Base-by-base conservation (phyloP, 2,113 vertebrate species). In the Chaetodon trifascialis region DNA sequence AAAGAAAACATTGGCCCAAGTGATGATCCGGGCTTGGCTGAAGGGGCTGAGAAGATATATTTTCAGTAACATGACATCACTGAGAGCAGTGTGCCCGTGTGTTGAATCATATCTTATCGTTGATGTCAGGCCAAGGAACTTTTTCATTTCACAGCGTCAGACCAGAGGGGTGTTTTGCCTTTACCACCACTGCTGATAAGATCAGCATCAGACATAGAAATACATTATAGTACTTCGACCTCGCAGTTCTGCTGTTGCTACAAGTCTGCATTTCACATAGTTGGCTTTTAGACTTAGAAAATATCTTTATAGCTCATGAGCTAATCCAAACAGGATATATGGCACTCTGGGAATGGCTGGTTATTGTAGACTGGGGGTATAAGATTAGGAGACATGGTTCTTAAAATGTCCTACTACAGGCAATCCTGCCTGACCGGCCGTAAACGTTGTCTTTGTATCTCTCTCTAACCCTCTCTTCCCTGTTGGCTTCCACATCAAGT, bases 31-130 rank as follows among this genome's bases (percentile, higher is more conserved):
- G 36, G 56, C 58, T 86, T 79, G 84, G 87, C 86, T 77, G 59
- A 60, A 40, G 54, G 40, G 67, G 70, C 51, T 36, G 52, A 80
- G 47, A 46, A 88, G 80, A 92, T 86, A 87, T 84, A 87, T 92
- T 91, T 90, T 87, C 89, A 81, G 82, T 70, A 89, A 87, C 82
- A 86, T 89, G 65, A 91, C 87, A 87, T 91, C 87, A 89, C 82
- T 84, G 79, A 85, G 67, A 68, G 86, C 79, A 60, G 59, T 25
- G 67, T 79, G 80, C 70, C 64, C 25, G 3, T 82, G 56, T 76
- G 70, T 88, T 86, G 67, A 85, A 91, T 85, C 82, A 74, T 88
- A 68, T 86, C 82, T 79, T 80, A 81, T 69, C 73, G 21, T 87
- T 71, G 71, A 66, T 60, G 71, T 85, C 76, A 78, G 47, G 66